These are phyloP conservation scores for Enteromius anoplus DNA, from an alignment of 2,797 vertebrate species.

Conservation along the genomic window DNA sequence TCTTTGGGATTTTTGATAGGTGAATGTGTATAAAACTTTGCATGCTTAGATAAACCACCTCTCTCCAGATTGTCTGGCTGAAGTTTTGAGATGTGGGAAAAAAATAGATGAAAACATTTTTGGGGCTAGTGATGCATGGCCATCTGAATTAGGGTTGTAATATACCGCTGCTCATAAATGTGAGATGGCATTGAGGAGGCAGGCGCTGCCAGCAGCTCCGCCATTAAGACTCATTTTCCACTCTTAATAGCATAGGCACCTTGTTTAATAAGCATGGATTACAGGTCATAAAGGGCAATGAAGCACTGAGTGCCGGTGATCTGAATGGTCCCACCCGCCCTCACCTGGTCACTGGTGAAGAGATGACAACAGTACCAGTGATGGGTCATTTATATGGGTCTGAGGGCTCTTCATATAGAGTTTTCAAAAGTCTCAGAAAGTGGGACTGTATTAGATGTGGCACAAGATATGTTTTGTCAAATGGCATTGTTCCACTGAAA, in stretches of 20 bases:
- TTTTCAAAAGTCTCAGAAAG: not conserved
- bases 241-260: conserved; percentile 73
- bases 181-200: conserved; percentile 67
- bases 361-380: conserved; percentile 21
- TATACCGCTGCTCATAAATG: conserved; percentile 70
- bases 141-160: conserved; percentile 74
- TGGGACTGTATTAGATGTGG: not conserved
- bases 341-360: conserved; percentile 19
- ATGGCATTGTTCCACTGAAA: not conserved
- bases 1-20: conserved; percentile 24
- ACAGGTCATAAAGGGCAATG: conserved; percentile 76
- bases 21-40: conserved; percentile 41
- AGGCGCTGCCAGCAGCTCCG: conserved; percentile 46
- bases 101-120: conserved; percentile 73
- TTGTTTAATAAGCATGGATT: conserved; percentile 79
- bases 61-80: conserved; percentile 51
- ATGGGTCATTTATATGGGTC: conserved; percentile 29
- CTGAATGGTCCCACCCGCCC: conserved; percentile 4
- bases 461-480: not conserved
- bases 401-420: conserved; percentile 24
- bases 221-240: conserved; percentile 74
- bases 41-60: conserved; percentile 16
- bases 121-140: conserved; percentile 70
- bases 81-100: conserved; percentile 47
- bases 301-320: conserved; percentile 60